Percentiles rank a stretch among this genome's conserved stretches.
These are phyloP conservation scores for Fopius arisanus DNA, from an alignment of 1,140 invertebrate genomes.

Conservation along the genomic window DNA sequence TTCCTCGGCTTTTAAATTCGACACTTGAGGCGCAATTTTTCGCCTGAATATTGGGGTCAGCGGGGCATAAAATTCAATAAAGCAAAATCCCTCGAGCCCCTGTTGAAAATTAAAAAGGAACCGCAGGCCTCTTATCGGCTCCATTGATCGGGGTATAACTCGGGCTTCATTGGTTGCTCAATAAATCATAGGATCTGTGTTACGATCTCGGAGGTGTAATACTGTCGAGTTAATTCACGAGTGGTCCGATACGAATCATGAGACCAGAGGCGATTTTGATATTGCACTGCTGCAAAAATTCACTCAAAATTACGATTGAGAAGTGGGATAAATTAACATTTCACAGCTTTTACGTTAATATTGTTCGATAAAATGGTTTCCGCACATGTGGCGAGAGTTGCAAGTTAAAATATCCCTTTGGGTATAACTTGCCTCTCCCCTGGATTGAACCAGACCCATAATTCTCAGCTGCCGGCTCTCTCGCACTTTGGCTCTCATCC, in stretches of 20 bases:
- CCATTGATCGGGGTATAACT: slow-evolving; percentile 2
- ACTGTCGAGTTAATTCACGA: background rate
- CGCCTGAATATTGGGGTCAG: too few species aligned
- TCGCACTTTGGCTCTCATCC: background rate
- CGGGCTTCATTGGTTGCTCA: background rate
- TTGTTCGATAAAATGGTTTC: too few species aligned
- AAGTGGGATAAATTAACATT: too few species aligned
- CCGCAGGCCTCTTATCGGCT: background rate
- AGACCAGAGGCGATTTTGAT: background rate
- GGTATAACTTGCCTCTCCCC: background rate
- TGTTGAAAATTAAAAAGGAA: background rate
- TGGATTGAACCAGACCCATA: background rate
- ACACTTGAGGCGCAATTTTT: too few species aligned
- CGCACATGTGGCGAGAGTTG: background rate
- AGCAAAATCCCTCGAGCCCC: background rate
- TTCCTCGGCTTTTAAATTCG: too few species aligned
- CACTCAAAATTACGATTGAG: too few species aligned
- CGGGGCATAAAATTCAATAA: background rate
- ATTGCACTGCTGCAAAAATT: background rate
- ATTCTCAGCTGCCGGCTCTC: background rate
- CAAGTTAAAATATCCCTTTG: background rate
- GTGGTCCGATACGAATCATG: background rate
- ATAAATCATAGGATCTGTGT: background rate
- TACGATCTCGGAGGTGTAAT: background rate
- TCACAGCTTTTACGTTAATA: too few species aligned